Evolutionary conservation across 2,888 invertebrate species (phyloP).

Genomic region (Piscicola geometra): DNA sequence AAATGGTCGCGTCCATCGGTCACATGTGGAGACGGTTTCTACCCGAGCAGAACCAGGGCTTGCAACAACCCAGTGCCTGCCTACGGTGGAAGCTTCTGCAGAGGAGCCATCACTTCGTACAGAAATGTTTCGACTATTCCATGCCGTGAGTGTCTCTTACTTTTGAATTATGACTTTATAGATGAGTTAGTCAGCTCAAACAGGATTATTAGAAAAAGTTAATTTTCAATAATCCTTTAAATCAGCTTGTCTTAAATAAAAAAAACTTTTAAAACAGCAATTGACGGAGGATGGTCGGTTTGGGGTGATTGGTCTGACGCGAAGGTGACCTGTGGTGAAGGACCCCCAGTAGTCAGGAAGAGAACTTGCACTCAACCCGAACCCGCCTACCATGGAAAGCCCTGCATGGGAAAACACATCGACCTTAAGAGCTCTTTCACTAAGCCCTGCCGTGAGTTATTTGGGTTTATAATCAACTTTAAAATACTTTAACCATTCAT

Average conservation of each 20-base stretch:
- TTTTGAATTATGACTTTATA: too few relatives aligned
- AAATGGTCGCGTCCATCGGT: slow-evolving; percentile 34
- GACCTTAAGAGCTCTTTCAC: slow-evolving; percentile 22
- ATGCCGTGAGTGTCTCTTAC: slow-evolving; percentile 26
- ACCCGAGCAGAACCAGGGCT: slow-evolving; percentile 33
- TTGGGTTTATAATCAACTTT: too few relatives aligned
- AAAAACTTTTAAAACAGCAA: slow-evolving; percentile 14
- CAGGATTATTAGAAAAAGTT: too few relatives aligned
- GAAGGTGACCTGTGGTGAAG: slow-evolving; percentile 38
- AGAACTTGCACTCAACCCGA: slow-evolving; percentile 36
- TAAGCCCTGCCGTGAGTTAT: slow-evolving; percentile 36
- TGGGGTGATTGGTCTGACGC: slow-evolving; percentile 38
- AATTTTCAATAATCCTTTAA: too few relatives aligned
- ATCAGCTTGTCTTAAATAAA: too few relatives aligned
- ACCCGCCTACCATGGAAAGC: slow-evolving; percentile 36
- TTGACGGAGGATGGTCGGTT: slow-evolving; percentile 37
- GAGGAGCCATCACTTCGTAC: slow-evolving; percentile 18
- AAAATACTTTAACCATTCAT: too few relatives aligned
- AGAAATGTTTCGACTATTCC: slow-evolving; percentile 30
- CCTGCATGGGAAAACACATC: slow-evolving; percentile 33
- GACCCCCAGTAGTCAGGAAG: slow-evolving; percentile 22
- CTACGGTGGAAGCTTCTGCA: slow-evolving; percentile 44
- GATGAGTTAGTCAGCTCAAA: too few relatives aligned
- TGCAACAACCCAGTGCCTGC: slow-evolving; percentile 43
- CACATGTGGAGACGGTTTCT: slow-evolving; percentile 37